Evolutionary conservation across 2,113 vertebrate species (phyloP).

Genomic region (Gnathonemus longibarbis): DNA sequence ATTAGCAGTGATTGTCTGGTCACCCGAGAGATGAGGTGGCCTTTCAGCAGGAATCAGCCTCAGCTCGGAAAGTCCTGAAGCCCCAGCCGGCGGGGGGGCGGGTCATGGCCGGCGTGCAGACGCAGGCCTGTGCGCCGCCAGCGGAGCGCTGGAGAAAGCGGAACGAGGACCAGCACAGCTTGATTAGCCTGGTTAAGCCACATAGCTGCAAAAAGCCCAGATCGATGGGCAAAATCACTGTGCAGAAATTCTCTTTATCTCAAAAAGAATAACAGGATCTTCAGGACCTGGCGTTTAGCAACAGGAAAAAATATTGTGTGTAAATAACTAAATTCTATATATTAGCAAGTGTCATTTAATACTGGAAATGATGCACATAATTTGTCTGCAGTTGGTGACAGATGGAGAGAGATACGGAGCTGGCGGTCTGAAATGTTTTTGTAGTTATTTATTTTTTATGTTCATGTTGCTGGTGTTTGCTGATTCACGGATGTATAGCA

Average conservation of each 20-base stretch:
- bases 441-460: neutral
- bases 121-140: neutral
- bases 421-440: neutral
- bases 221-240: neutral
- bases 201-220: neutral
- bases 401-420: neutral
- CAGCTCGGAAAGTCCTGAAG: neutral
- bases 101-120: neutral
- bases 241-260: neutral
- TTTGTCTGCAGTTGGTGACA: neutral
- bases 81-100: neutral
- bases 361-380: neutral
- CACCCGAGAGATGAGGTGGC: slow-evolving; percentile 9
- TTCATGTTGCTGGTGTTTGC: neutral
- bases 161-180: neutral
- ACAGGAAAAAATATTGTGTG: neutral
- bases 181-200: neutral
- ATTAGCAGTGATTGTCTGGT: slow-evolving; percentile 14
- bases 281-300: neutral
- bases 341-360: neutral
- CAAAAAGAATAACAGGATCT: neutral
- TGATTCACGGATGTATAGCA: neutral
- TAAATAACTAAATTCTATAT: neutral
- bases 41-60: slow-evolving; percentile 12
- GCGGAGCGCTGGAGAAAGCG: neutral